Evolutionary conservation across 1,140 invertebrate genomes (phyloP).

Genomic region (Eriosoma lanigerum): DNA sequence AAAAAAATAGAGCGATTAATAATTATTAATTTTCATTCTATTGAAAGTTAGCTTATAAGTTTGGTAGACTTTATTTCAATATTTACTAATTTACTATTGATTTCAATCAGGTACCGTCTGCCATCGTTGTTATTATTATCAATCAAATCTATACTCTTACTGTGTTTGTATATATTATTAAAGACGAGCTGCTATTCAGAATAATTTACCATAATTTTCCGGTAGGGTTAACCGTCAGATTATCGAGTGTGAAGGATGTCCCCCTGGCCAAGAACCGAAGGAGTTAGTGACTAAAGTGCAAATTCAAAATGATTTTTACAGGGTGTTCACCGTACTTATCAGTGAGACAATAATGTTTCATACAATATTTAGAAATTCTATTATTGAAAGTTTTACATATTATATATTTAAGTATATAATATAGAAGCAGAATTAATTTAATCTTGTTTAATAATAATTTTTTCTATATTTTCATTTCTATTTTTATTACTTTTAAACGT

Average conservation of each 20-base stretch:
- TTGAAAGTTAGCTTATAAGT: too few species aligned
- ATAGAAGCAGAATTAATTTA: too few species aligned
- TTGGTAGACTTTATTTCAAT: background rate
- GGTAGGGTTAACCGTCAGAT: slow-evolving; percentile 20
- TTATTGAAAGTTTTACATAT: too few species aligned
- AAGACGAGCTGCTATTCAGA: background rate
- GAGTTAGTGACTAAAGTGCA: background rate
- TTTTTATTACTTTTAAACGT: too few species aligned
- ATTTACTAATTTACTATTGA: background rate
- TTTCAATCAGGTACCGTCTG: background rate
- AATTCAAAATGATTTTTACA: background rate
- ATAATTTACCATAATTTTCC: slow-evolving; percentile 49
- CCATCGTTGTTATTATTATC: background rate
- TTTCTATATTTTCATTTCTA: too few species aligned
- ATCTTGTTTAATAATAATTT: too few species aligned
- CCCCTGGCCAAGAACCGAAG: background rate
- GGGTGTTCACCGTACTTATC: too few species aligned
- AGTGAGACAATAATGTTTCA: too few species aligned
- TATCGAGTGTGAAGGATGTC: background rate
- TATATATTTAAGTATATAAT: too few species aligned
- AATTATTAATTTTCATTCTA: too few species aligned
- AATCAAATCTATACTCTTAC: background rate
- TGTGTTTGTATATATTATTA: background rate
- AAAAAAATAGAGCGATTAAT: too few species aligned
- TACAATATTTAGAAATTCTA: too few species aligned